Evolutionary conservation across 2,113 vertebrate species (phyloP), one percentile per base, ranked within the genome.

Genomic region (Tetrao urogallus): DNA sequence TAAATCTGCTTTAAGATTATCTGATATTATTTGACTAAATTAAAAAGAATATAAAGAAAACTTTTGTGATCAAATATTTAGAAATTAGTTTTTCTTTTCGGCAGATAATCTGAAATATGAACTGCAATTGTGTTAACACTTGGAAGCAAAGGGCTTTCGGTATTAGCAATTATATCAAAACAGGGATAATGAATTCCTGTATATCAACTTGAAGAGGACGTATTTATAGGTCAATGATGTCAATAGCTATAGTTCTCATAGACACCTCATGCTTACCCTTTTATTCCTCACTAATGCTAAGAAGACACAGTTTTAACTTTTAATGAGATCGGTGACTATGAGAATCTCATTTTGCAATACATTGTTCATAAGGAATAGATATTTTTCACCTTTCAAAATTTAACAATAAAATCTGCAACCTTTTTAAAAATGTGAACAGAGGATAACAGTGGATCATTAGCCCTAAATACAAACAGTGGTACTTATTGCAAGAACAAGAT

Each of bases 11-110:
- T 94, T 91, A 97, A 97, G 97, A 98, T 98, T 96, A 96, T 97
- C 97, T 98, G 97, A 97, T 98, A 98, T 97, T 97, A 98, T 98
- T 98, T 98, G 96, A 97, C 97, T 97, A 98, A 98, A 98, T 98
- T 97, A 98, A 95, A 97, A 98, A 97, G 96, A 57, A 57, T 57
- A 57, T 96, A 75, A 92, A 96, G 89, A 94, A 98, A 98, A 98
- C 97, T 98, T 98, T 98, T 96, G 97, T 97, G 97, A 97, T 98
- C 95, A 98, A 98, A 98, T 98, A 97, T 98, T 98, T 98, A 97
- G 97, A 98, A 98, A 98, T 98, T 95, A 97, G 89, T 95, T 98
- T 98, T 97, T 92, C 95, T 96, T 88, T 94, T 97, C 96, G 96
- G 91, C 91, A 97, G 97, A 97, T 97, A 97, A 97, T 96, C 96